phyloP scores from a whole-genome alignment of 2,888 invertebrate genomes.

The Phyllotreta striolata region DNA sequence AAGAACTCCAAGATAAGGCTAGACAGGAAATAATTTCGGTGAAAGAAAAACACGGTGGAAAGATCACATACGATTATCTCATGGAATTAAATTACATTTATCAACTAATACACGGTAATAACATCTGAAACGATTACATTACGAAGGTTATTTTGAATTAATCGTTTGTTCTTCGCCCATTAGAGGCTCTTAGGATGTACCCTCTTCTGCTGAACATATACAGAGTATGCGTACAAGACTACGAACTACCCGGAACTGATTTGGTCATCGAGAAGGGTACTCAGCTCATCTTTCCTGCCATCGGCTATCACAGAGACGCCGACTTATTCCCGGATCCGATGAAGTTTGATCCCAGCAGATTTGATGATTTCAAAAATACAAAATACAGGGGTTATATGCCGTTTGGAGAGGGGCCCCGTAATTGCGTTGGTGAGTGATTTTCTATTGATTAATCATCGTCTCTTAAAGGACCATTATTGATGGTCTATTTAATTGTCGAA shows the following conservation, averaged over 20 bases:
- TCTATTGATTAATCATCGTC: too few species aligned
- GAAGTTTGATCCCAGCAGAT: conserved; percentile 59
- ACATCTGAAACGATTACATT: too few species aligned
- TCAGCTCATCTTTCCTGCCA: conserved; percentile 50
- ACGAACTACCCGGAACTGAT: conserved; percentile 44
- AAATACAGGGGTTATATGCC: conserved; percentile 48
- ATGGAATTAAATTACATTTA: conserved; percentile 62
- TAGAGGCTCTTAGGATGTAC: conserved; percentile 58
- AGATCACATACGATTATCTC: conserved; percentile 59
- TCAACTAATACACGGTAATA: conserved; percentile 45
- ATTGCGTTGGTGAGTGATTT: conserved; percentile 50
- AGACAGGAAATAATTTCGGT: conserved; percentile 57
- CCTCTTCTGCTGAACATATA: conserved; percentile 52
- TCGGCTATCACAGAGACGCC: conserved; percentile 54
- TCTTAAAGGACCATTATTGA: too few species aligned
- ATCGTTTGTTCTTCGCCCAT: conserved; percentile 25
- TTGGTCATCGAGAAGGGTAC: conserved; percentile 51
- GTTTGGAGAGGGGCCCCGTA: conserved; percentile 54
- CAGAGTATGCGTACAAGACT: conserved; percentile 48
- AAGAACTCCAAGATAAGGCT: conserved; percentile 60
- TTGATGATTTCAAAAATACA: conserved; percentile 49
- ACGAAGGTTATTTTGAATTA: too few species aligned
- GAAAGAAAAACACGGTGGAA: conserved; percentile 52
- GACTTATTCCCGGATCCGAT: conserved; percentile 57
- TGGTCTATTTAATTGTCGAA: too few species aligned